Percentiles rank a stretch among this genome's conserved stretches.
Conservation (phyloP, 2,113 vertebrate species). For the Sciurus niger region DNA sequence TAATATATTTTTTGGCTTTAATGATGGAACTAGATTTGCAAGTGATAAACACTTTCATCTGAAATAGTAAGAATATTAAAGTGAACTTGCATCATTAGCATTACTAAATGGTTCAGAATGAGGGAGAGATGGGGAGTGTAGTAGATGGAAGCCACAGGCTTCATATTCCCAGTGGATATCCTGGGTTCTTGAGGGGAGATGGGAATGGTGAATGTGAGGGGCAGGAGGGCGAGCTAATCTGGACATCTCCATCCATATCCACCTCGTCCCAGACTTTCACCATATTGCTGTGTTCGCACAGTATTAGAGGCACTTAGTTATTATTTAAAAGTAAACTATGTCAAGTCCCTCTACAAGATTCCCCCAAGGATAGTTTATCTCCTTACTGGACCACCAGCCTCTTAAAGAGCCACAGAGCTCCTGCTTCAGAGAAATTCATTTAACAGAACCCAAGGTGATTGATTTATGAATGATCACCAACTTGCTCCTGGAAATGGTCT, state of each 20-base stretch:
- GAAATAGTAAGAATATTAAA: not conserved
- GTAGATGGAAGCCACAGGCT: fast-evolving
- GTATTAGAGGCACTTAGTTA: not conserved
- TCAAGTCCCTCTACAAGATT: not conserved
- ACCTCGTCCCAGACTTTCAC: not conserved
- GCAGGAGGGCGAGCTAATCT: not conserved
- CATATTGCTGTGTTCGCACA: not conserved
- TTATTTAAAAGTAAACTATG: not conserved
- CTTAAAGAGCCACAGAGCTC: not conserved
- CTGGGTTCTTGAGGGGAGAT: not conserved
- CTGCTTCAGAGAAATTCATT: not conserved
- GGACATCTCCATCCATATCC: not conserved
- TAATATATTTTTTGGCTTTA: not conserved
- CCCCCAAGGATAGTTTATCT: not conserved
- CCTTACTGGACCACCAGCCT: not conserved
- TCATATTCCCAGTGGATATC: not conserved
- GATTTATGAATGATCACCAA: fast-evolving
- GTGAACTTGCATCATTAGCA: not conserved
- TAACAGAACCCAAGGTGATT: too few species aligned
- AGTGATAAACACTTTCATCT: too few species aligned
- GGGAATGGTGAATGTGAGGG: not conserved
- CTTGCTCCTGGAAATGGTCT: not conserved
- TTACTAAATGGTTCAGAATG: not conserved
- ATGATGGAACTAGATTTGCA: not conserved
- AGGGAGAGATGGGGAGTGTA: fast-evolving